Conservation (phyloP, 2,888 invertebrate genomes). For the Neria commutata region DNA sequence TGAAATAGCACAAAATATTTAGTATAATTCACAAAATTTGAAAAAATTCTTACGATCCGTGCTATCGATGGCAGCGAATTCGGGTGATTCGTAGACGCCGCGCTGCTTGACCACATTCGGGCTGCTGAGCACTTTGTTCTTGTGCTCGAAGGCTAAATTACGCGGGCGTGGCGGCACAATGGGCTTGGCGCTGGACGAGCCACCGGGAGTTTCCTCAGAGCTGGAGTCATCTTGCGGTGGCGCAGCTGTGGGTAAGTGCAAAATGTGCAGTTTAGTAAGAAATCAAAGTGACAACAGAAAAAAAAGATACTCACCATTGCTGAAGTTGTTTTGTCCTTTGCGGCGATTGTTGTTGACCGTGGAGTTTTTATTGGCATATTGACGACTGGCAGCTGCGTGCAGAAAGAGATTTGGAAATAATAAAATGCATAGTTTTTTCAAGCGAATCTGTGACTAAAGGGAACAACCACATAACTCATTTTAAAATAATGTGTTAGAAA, state of each 20-base stretch:
- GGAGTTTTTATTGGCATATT: conserved; percentile 54
- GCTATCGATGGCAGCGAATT: conserved; percentile 44
- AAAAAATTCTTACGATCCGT: conserved; percentile 50
- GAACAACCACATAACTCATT: too few relatives aligned
- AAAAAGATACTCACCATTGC: conserved; percentile 65
- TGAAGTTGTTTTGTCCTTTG: conserved; percentile 70
- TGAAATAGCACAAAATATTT: neutral
- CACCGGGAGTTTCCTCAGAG: conserved; percentile 70
- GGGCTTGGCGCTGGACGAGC: conserved; percentile 63
- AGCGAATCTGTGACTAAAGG: too few relatives aligned
- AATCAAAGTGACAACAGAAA: neutral
- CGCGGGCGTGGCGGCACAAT: conserved; percentile 71
- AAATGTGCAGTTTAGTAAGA: neutral
- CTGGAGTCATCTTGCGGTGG: conserved; percentile 76
- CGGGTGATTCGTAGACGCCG: conserved; percentile 46
- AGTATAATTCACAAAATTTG: neutral
- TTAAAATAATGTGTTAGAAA: too few relatives aligned
- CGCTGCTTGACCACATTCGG: conserved; percentile 47
- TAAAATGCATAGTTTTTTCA: too few relatives aligned
- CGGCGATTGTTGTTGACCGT: conserved; percentile 64
- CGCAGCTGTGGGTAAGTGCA: conserved; percentile 28
- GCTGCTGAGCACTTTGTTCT: conserved; percentile 48
- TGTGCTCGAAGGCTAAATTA: conserved; percentile 70
- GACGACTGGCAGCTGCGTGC: conserved; percentile 49
- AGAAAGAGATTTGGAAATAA: neutral